Conservation (phyloP, 2,888 invertebrate genomes). For the Cantharis rustica region DNA sequence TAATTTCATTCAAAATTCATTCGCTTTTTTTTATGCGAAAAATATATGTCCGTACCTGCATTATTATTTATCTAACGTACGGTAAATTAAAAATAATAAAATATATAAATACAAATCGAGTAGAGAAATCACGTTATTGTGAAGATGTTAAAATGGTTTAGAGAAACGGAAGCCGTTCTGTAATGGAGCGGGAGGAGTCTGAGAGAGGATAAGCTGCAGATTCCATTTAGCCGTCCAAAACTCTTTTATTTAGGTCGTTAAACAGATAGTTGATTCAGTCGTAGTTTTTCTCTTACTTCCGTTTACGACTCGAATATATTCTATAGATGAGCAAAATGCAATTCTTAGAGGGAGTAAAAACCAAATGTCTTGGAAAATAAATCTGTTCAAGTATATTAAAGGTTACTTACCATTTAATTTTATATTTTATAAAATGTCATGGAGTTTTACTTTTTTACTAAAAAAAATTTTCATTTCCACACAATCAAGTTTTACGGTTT, state of each 20-base stretch:
- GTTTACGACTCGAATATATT: slow-evolving; percentile 29
- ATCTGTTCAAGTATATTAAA: slow-evolving; percentile 36
- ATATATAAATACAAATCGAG: slow-evolving; percentile 25
- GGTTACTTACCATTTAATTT: slow-evolving; percentile 38
- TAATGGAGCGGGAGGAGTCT: slow-evolving; percentile 47
- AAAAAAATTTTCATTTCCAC: not conserved
- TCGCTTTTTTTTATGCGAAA: not conserved
- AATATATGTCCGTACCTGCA: not conserved
- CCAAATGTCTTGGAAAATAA: slow-evolving; percentile 40
- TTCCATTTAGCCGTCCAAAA: slow-evolving; percentile 56
- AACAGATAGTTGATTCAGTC: slow-evolving; percentile 50
- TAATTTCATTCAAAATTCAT: not conserved
- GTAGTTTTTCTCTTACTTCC: slow-evolving; percentile 41
- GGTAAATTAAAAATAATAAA: slow-evolving; percentile 19
- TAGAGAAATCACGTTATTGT: slow-evolving; percentile 39
- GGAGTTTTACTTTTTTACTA: not conserved
- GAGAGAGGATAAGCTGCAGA: slow-evolving; percentile 50
- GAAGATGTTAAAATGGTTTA: slow-evolving; percentile 50
- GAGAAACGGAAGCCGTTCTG: slow-evolving; percentile 45
- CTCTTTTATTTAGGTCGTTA: slow-evolving; percentile 56
- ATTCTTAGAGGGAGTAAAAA: slow-evolving; percentile 29
- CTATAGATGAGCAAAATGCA: slow-evolving; percentile 31
- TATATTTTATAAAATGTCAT: slow-evolving; percentile 29
- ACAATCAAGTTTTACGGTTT: not conserved
- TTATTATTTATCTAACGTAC: not conserved